Evolutionary conservation across 2,797 vertebrate species (phyloP).

Genomic region (Clamator glandarius): DNA sequence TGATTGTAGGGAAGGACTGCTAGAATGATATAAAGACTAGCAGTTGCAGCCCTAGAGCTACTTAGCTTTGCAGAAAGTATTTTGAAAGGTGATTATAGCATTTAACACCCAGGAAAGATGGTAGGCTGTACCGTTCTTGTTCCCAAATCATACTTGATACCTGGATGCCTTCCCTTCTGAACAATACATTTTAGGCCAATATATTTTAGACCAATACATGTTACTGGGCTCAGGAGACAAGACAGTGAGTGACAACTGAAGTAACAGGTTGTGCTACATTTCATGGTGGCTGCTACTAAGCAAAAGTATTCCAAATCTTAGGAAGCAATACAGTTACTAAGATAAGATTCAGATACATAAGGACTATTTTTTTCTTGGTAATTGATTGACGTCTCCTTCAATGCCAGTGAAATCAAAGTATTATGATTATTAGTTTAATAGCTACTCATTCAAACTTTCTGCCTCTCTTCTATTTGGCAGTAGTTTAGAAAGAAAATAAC

Average conservation of each 20-base stretch:
- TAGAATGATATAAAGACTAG: slow-evolving; percentile 13
- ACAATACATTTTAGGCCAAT: neutral
- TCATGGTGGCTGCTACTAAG: neutral
- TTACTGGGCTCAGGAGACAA: neutral
- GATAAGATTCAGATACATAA: neutral
- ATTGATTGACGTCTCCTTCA: neutral
- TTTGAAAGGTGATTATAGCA: neutral
- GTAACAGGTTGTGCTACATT: neutral
- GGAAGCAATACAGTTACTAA: neutral
- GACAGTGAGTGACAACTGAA: neutral
- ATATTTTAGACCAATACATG: neutral
- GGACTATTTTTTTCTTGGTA: neutral
- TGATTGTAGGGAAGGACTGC: neutral
- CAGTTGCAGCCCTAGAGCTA: neutral
- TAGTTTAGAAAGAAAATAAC: neutral
- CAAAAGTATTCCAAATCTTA: neutral
- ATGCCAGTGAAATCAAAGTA: neutral
- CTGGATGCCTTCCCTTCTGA: slow-evolving; percentile 4
- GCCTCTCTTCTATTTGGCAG: neutral
- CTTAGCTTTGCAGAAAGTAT: slow-evolving; percentile 21
- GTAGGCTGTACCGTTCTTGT: neutral
- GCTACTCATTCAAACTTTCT: neutral
- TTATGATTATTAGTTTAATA: neutral
- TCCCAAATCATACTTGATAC: neutral
- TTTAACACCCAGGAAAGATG: neutral